Percentiles rank a stretch among this genome's conserved stretches.
phyloP scores from a whole-genome alignment of 2,888 invertebrate species.

The Lymantria dispar region DNA sequence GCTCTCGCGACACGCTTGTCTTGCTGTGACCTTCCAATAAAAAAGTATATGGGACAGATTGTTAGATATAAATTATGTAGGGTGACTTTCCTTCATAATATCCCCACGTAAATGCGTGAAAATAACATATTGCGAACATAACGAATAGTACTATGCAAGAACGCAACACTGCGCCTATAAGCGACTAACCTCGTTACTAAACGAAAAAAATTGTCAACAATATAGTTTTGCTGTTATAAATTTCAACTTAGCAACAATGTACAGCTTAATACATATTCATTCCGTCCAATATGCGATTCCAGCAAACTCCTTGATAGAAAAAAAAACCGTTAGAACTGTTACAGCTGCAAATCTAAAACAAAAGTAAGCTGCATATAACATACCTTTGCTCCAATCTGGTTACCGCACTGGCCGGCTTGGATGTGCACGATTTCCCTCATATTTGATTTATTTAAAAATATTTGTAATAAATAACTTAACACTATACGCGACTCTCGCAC shows the following conservation, averaged over 20 bases:
- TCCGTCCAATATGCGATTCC: conserved; percentile 8
- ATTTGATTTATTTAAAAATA: conserved; percentile 60
- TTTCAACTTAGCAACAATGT: conserved; percentile 4
- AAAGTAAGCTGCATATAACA: conserved; percentile 15
- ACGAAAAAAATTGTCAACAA: conserved; percentile 16
- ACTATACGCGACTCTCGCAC: conserved; percentile 74
- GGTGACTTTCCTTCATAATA: not conserved
- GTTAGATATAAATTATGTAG: not conserved
- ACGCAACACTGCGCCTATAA: conserved; percentile 18
- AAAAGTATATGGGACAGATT: not conserved
- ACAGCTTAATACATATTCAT: conserved; percentile 10
- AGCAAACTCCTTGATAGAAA: conserved; percentile 14
- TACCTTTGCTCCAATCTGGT: conserved; percentile 89
- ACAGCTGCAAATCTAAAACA: conserved; percentile 12
- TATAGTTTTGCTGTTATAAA: conserved; percentile 1
- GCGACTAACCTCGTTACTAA: conserved; percentile 21
- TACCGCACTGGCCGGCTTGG: conserved; percentile 92
- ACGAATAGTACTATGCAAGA: conserved; percentile 56
- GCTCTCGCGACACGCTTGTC: conserved; percentile 1
- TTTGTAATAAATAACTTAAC: conserved; percentile 70
- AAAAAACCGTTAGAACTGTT: conserved; percentile 24
- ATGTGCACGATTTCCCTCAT: conserved; percentile 94
- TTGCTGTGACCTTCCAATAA: conserved; percentile 10
- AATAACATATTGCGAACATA: conserved; percentile 39
- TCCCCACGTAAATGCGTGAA: conserved; percentile 33